Evolutionary conservation across 2,888 invertebrate genomes (phyloP).

Genomic region (Drosophila mettleri): DNA sequence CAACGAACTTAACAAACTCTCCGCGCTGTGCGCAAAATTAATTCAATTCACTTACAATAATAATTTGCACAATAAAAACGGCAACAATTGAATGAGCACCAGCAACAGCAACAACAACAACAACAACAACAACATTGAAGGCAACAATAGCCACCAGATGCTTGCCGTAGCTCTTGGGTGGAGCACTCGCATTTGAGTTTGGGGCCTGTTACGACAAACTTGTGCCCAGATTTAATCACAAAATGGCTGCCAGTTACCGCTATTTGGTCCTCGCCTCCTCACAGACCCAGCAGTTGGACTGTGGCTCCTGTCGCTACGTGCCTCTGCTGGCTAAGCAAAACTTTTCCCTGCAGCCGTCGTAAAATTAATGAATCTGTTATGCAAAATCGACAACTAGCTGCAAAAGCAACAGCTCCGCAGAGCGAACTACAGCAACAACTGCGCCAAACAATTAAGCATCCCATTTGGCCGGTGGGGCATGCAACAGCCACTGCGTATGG

Average conservation of each 20-base stretch:
- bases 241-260: conserved; percentile 48
- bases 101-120: conserved; percentile 21
- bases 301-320: conserved; percentile 21
- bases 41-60: conserved; percentile 79
- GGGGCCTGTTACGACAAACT: conserved; percentile 46
- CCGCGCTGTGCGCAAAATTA: conserved; percentile 59
- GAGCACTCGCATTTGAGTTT: conserved; percentile 29
- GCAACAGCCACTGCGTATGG: conserved; percentile 9
- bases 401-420: conserved; percentile 25
- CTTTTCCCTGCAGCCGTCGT: conserved; percentile 40
- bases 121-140: conserved; percentile 4
- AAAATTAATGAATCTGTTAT: conserved; percentile 79
- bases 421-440: conserved; percentile 30
- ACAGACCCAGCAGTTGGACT: not conserved
- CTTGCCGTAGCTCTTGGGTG: conserved; percentile 12
- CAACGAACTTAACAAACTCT: conserved; percentile 36
- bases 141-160: conserved; percentile 38
- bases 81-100: conserved; percentile 66
- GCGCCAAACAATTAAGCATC: conserved; percentile 54
- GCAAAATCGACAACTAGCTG: conserved; percentile 72
- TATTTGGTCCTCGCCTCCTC: conserved; percentile 8
- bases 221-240: conserved; percentile 68
- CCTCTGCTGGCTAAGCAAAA: conserved; percentile 57
- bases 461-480: conserved; percentile 31
- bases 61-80: conserved; percentile 79